Conservation (phyloP, 2,888 invertebrate genomes). For the Heliconius cydno region DNA sequence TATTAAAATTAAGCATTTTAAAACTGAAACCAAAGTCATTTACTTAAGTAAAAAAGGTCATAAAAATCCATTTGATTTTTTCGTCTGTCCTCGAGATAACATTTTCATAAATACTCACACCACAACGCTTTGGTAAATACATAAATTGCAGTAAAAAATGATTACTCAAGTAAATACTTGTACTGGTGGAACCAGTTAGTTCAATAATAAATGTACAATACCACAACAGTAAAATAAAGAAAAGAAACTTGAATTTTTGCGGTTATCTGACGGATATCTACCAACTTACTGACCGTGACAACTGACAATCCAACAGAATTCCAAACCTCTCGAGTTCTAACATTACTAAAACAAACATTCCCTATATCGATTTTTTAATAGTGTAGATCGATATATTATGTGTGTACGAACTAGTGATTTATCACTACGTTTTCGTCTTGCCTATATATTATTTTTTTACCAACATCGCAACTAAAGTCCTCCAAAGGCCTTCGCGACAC, state of each 20-base stretch:
- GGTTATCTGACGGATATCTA: not conserved
- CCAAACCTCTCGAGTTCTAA: not conserved
- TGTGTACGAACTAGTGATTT: not conserved
- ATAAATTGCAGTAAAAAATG: not conserved
- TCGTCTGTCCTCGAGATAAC: not conserved
- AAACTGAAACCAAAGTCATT: not conserved
- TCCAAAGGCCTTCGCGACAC: too few relatives aligned
- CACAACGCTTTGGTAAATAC: not conserved
- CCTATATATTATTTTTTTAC: too few relatives aligned
- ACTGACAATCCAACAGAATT: not conserved
- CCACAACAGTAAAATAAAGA: conserved; percentile 15
- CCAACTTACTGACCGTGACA: not conserved
- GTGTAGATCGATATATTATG: not conserved
- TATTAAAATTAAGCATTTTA: not conserved
- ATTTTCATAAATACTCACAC: not conserved
- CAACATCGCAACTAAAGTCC: too few relatives aligned
- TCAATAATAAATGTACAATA: conserved; percentile 7
- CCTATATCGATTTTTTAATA: not conserved
- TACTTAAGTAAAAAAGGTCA: not conserved
- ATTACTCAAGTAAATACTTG: not conserved
- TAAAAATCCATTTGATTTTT: not conserved
- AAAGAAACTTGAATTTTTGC: conserved; percentile 3
- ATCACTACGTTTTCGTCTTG: not conserved
- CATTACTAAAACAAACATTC: not conserved
- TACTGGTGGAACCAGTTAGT: not conserved